Conservation (phyloP, 1,140 invertebrate species). For the Drosophila ficusphila region DNA sequence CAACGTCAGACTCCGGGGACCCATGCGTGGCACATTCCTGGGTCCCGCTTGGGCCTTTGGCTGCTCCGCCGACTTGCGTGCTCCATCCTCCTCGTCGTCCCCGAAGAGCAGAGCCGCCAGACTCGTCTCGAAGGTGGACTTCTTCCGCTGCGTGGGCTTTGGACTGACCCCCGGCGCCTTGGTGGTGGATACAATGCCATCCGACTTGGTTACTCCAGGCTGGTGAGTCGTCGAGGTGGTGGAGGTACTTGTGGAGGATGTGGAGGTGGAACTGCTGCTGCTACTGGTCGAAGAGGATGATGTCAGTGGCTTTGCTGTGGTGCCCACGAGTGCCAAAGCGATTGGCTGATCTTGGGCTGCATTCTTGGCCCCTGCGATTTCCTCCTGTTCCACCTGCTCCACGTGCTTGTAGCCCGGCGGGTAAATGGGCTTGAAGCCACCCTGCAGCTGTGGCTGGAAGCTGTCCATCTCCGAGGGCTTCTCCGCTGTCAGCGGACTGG, state of each 20-base stretch:
- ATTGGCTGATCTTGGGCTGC: constrained; percentile 47
- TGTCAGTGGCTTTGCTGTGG: constrained; percentile 23
- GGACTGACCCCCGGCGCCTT: constrained; percentile 21
- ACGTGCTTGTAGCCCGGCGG: constrained; percentile 66
- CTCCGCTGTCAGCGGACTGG: constrained; percentile 51
- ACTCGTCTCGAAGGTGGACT: constrained; percentile 77
- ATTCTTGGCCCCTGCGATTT: constrained; percentile 20
- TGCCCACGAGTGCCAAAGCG: constrained; percentile 43
- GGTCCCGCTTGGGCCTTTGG: constrained; percentile 48
- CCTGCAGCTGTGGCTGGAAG: constrained; percentile 89
- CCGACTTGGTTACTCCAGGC: constrained; percentile 30
- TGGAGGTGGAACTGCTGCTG: constrained; percentile 21
- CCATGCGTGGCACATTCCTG: constrained; percentile 73
- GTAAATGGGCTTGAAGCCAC: constrained; percentile 89
- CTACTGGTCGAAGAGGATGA: constrained; percentile 8
- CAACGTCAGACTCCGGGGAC: constrained; percentile 65
- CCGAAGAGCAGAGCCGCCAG: constrained; percentile 77
- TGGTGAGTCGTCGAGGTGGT: constrained; percentile 39
- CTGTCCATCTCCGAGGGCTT: constrained; percentile 87
- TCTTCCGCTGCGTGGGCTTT: constrained; percentile 56
- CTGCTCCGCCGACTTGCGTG: constrained; percentile 47
- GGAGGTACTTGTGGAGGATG: constrained; percentile 28
- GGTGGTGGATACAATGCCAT: constrained; percentile 22
- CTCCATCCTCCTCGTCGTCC: constrained; percentile 69
- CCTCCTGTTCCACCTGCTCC: constrained; percentile 44